phyloP scores from a whole-genome alignment of 2,113 vertebrate species.

The Chaenogobius annularis region DNA sequence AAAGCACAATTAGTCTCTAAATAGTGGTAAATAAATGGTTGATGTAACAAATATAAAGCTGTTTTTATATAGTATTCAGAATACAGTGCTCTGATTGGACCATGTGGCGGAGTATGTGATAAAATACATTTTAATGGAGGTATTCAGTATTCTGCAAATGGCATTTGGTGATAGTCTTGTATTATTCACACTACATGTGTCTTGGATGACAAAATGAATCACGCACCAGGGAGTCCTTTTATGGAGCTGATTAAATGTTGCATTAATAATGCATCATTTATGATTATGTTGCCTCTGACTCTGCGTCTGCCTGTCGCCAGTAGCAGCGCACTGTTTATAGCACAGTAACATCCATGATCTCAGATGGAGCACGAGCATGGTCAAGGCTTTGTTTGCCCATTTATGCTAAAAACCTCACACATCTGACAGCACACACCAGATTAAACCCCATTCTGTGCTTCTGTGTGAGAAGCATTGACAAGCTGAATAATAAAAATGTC shows the following conservation, averaged over 20 bases:
- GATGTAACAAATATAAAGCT: too few relatives aligned
- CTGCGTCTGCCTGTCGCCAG: not conserved
- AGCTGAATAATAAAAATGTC: not conserved
- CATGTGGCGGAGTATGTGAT: too few relatives aligned
- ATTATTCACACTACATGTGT: not conserved
- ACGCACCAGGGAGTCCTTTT: not conserved
- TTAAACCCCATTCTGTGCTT: too few relatives aligned
- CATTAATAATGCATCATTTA: not conserved
- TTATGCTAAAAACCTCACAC: not conserved
- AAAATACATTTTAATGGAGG: too few relatives aligned
- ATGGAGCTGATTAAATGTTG: constrained; percentile 1
- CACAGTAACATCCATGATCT: not conserved
- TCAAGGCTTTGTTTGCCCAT: not conserved
- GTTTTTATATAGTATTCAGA: too few relatives aligned
- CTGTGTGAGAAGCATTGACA: not conserved
- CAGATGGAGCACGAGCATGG: not conserved
- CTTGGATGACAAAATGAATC: not conserved
- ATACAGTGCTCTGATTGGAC: too few relatives aligned
- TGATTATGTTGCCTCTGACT: not conserved
- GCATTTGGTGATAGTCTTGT: not conserved
- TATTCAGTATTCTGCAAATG: not conserved
- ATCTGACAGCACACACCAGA: not conserved
- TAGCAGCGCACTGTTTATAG: not conserved
- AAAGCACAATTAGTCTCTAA: too few relatives aligned
- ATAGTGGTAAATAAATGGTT: too few relatives aligned